Conservation (phyloP, 2,888 invertebrate species). For the Biston betularia region DNA sequence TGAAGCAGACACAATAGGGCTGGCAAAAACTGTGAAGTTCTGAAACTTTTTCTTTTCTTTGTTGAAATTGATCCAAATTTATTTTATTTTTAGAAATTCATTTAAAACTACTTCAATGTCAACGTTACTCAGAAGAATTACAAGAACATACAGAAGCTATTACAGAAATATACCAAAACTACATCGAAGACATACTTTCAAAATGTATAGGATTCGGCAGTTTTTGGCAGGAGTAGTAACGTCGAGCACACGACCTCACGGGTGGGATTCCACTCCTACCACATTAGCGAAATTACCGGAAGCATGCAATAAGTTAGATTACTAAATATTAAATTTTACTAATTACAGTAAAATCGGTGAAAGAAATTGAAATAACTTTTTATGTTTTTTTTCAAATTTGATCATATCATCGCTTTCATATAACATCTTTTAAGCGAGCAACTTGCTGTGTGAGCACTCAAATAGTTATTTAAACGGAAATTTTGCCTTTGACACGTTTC, state of each 20-base stretch:
- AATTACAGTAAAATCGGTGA: no score
- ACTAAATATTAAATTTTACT: no score
- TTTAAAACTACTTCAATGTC: not conserved
- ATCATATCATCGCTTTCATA: not conserved
- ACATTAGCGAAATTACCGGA: not conserved
- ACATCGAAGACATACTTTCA: not conserved
- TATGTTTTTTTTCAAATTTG: not conserved
- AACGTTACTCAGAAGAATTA: not conserved
- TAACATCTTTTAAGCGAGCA: constrained; percentile 5
- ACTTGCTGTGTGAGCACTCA: constrained; percentile 10
- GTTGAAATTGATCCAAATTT: no score
- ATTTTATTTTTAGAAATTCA: no score
- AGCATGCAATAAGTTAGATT: constrained; percentile 26
- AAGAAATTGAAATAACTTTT: not conserved
- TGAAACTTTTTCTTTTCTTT: no score
- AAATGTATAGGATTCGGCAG: constrained; percentile 1
- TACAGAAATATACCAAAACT: not conserved
- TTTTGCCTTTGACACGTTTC: constrained; percentile 26
- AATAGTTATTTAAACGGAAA: constrained; percentile 18
- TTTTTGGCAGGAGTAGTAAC: constrained; percentile 8
- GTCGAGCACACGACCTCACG: constrained; percentile 25
- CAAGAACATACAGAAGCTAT: constrained; percentile 5
- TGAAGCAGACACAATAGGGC: no score
- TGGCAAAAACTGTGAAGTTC: no score
- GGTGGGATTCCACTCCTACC: constrained; percentile 12